A percentile compares a stretch with the other conserved stretches of the same genome.
These are phyloP conservation scores for Heliconius aoede DNA, from an alignment of 2,888 invertebrate species.

Conservation along the genomic window DNA sequence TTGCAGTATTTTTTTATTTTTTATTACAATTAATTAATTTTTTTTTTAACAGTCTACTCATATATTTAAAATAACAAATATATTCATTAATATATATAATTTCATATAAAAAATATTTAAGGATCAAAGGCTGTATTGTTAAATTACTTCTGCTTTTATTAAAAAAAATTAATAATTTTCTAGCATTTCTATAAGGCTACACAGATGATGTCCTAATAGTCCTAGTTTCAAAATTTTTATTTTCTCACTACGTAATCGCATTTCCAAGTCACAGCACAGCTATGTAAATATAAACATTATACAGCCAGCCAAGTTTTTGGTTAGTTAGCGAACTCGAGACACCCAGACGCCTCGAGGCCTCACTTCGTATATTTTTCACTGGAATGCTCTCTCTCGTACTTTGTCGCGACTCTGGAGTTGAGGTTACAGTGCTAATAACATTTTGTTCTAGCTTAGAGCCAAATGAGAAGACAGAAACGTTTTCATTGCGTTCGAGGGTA, in stretches of 20 bases:
- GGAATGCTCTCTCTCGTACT: slow-evolving; percentile 22
- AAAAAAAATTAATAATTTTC: too few species aligned
- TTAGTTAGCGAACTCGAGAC: slow-evolving; percentile 33
- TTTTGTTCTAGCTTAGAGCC: not conserved
- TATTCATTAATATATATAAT: too few species aligned
- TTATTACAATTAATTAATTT: too few species aligned
- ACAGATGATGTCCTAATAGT: not conserved
- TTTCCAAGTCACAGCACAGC: not conserved
- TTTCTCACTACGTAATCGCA: not conserved
- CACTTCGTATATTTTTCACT: slow-evolving; percentile 28
- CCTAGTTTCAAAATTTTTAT: not conserved
- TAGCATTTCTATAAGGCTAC: too few species aligned
- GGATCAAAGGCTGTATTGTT: too few species aligned
- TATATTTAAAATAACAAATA: too few species aligned
- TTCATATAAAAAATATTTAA: too few species aligned
- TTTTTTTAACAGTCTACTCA: too few species aligned
- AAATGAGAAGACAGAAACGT: not conserved
- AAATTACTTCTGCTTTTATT: too few species aligned
- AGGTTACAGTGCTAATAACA: not conserved
- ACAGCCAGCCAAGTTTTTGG: not conserved
- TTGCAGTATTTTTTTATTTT: too few species aligned
- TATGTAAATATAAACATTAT: slow-evolving; percentile 26
- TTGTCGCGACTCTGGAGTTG: slow-evolving; percentile 8
- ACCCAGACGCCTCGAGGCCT: slow-evolving; percentile 31
- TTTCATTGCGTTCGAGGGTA: not conserved